Percentiles rank a stretch among this genome's conserved stretches.
Conservation (phyloP, 2,888 invertebrate genomes). For the Scaptomyza flava region DNA sequence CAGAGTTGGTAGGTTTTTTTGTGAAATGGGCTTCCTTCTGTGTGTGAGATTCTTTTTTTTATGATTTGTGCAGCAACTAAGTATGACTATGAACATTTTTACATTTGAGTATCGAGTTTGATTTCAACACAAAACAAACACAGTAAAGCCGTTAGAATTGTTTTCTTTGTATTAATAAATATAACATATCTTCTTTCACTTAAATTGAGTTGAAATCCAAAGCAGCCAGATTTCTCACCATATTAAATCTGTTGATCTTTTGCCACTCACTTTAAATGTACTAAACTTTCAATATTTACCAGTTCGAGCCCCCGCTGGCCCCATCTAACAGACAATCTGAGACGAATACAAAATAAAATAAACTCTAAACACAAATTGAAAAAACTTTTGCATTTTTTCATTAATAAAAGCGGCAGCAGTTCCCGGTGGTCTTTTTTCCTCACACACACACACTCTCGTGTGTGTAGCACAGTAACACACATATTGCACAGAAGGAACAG, state of each 20-base stretch:
- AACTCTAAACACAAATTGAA: conserved; percentile 23
- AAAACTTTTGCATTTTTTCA: conserved; percentile 72
- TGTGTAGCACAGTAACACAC: conserved; percentile 64
- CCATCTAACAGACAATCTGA: conserved; percentile 27
- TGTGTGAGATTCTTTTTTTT: conserved; percentile 24
- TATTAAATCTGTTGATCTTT: conserved; percentile 45
- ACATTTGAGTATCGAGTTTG: neutral
- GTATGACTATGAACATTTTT: neutral
- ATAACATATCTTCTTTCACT: too few species aligned
- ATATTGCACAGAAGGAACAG: conserved; percentile 46
- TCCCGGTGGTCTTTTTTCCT: conserved; percentile 22
- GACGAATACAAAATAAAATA: conserved; percentile 1
- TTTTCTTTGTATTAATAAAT: too few species aligned
- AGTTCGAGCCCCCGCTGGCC: conserved; percentile 5
- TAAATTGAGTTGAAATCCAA: too few species aligned
- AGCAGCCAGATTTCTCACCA: too few species aligned
- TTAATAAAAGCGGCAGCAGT: conserved; percentile 68
- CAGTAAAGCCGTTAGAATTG: too few species aligned
- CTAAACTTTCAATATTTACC: conserved; percentile 27
- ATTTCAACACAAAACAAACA: neutral
- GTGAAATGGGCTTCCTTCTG: conserved; percentile 6
- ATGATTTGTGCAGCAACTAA: conserved; percentile 53
- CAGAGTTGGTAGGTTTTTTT: neutral
- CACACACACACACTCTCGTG: neutral
- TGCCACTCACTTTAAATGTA: conserved; percentile 45